Percentiles rank a stretch among this genome's conserved stretches.
These are phyloP conservation scores for Periphyllus acericola DNA, from an alignment of 2,888 invertebrate genomes.

Conservation along the genomic window DNA sequence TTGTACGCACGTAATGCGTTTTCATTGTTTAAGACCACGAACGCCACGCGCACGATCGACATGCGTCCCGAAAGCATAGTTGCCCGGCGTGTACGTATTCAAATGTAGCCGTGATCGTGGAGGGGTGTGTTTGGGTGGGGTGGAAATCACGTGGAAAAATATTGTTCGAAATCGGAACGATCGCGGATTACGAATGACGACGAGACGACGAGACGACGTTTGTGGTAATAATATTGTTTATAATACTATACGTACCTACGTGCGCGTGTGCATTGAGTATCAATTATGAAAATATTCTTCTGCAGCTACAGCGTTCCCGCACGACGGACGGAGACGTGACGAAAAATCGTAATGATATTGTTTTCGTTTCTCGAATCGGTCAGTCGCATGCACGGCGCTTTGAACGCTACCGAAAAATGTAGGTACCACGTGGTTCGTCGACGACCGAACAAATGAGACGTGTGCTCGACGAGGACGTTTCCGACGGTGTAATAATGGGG, in stretches of 20 bases:
- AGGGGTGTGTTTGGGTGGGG: too few species aligned
- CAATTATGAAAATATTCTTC: too few species aligned
- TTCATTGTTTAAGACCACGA: not conserved
- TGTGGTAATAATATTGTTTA: not conserved
- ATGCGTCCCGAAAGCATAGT: not conserved
- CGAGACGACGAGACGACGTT: not conserved
- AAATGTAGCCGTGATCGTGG: too few species aligned
- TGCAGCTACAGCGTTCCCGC: not conserved
- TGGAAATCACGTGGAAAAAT: not conserved
- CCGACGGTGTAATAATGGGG: too few species aligned
- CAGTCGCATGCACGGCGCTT: not conserved
- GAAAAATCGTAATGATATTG: not conserved
- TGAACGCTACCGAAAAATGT: too few species aligned
- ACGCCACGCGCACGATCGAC: not conserved
- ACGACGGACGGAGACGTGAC: not conserved
- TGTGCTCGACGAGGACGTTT: too few species aligned
- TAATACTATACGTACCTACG: too few species aligned
- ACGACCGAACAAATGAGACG: too few species aligned
- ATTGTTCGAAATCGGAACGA: not conserved
- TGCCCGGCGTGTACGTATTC: not conserved
- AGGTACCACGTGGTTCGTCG: too few species aligned
- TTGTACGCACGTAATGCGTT: not conserved
- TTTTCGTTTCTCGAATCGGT: not conserved
- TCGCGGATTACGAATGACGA: not conserved
- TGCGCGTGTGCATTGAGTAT: too few species aligned